phyloP scores from a whole-genome alignment of 35 echinoderm and acorn worm genomes.

The Patiria miniata region DNA sequence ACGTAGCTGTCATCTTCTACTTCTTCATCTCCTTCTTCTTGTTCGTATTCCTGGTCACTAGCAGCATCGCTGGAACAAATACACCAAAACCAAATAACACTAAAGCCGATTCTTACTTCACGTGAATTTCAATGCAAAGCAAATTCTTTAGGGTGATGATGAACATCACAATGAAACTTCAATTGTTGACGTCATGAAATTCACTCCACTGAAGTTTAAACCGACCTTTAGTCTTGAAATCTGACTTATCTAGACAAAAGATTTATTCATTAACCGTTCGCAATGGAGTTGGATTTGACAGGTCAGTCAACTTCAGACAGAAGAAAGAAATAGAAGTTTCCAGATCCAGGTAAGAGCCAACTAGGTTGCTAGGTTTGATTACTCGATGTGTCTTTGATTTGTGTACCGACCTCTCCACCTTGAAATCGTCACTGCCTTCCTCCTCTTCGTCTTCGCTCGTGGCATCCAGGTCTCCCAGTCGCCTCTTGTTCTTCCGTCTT shows the following conservation, averaged over 20 bases:
- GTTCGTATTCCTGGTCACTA: conserved; percentile 6
- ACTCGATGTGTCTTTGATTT: neutral
- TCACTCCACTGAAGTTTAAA: neutral
- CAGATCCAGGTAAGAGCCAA: too few relatives aligned
- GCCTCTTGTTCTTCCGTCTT: conserved; percentile 46
- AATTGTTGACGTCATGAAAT: too few relatives aligned
- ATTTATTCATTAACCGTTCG: too few relatives aligned
- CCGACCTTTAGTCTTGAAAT: neutral
- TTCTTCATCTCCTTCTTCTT: conserved; percentile 3
- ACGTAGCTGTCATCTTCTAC: neutral
- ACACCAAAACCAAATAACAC: neutral
- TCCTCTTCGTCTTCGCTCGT: conserved; percentile 62
- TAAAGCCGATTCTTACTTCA: too few relatives aligned
- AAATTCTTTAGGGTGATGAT: too few relatives aligned
- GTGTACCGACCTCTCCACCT: conserved; percentile 47
- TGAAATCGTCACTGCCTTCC: conserved; percentile 78
- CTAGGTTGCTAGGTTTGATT: too few relatives aligned
- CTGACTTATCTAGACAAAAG: too few relatives aligned
- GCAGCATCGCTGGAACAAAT: conserved; percentile 12
- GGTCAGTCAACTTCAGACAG: too few relatives aligned
- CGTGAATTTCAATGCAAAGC: too few relatives aligned
- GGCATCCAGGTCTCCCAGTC: conserved; percentile 72
- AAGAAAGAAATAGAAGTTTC: too few relatives aligned
- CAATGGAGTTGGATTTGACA: too few relatives aligned
- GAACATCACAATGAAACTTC: too few relatives aligned